A percentile compares a stretch with the other conserved stretches of the same genome.
Evolutionary conservation across 2,888 invertebrate species (phyloP).

Genomic region (Pasiphila rectangulata): DNA sequence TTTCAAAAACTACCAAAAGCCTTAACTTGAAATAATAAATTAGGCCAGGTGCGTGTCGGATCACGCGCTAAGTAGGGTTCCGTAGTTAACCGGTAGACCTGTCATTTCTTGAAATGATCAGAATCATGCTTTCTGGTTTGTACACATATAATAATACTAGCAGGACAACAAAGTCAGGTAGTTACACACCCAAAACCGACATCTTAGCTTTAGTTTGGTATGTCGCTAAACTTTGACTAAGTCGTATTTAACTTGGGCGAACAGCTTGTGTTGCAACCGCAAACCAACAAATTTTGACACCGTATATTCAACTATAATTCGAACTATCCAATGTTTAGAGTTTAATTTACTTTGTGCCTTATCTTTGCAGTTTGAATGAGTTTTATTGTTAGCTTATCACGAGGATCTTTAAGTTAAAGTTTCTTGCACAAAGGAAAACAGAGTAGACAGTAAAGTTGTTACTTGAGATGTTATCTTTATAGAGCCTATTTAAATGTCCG

Average conservation of each 20-base stretch:
- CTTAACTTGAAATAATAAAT: too few relatives aligned
- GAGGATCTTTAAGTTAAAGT: conserved; percentile 44
- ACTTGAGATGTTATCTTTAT: conserved; percentile 20
- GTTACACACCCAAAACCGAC: conserved; percentile 60
- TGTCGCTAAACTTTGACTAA: conserved; percentile 70
- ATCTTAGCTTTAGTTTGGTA: conserved; percentile 63
- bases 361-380: conserved; percentile 44
- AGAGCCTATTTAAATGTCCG: not conserved
- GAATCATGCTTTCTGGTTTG: not conserved
- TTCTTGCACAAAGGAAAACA: conserved; percentile 33
- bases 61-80: too few relatives aligned
- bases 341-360: conserved; percentile 51
- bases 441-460: conserved; percentile 25
- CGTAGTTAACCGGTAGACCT: not conserved
- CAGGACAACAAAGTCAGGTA: conserved; percentile 45
- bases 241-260: conserved; percentile 74
- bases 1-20: too few relatives aligned
- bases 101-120: not conserved
- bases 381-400: conserved; percentile 46
- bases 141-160: conserved; percentile 8
- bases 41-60: too few relatives aligned
- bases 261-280: conserved; percentile 72
- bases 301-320: conserved; percentile 46
- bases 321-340: conserved; percentile 24
- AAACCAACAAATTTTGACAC: conserved; percentile 75